Evolutionary conservation across 2,113 vertebrate genomes (phyloP), one percentile per base, ranked within the genome.

Genomic region (Albula goreensis): DNA sequence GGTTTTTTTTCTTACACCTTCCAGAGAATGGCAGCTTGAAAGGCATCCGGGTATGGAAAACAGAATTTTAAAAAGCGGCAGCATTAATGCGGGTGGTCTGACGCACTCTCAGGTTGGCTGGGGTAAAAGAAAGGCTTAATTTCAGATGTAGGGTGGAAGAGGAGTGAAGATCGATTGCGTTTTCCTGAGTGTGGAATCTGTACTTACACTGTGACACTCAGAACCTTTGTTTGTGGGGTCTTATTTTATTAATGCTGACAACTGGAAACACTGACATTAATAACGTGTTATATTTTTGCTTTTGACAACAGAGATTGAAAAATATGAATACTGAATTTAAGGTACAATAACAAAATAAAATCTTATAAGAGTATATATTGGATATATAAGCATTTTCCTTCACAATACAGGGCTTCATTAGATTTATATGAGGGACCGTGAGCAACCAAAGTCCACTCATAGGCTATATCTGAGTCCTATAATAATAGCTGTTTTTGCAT

Each of bases 11-110:
- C 52, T 25, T 8, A 15, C 52, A 41, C 6, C 52, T 50, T 50
- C 50, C 12, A 50, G 56, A 74, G 60, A 74, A 74, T 77, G 63
- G 12, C 85, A 74, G 60, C 25, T 70, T 41, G 60, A 82, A 81
- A 82, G 13, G 79, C 25, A 50, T 70, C 83, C 48, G 53, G 80
- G 41, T 80, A 49, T 50, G 41, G 31, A 74, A 85, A 50, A 22
- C 0, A 17, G 48, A 80, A 74, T 86, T 81, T 81, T 13, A 86
- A 86, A 48, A 49, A 81, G 22, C 60, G 4, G 19, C 11, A 51
- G 7, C 11, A 22, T 52, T 51, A 50, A 86, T 86, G 74, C 10
- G 41, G 7, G 8, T 4, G 41, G 49, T 56, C 57, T 53, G 81
- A 53, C 53, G 50, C 25, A 53, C 48, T 48, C 13, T 25, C 25